Percentiles rank a stretch among this genome's conserved stretches.
Conservation (phyloP, 1,140 invertebrate genomes). For the Drosophila mauritiana region DNA sequence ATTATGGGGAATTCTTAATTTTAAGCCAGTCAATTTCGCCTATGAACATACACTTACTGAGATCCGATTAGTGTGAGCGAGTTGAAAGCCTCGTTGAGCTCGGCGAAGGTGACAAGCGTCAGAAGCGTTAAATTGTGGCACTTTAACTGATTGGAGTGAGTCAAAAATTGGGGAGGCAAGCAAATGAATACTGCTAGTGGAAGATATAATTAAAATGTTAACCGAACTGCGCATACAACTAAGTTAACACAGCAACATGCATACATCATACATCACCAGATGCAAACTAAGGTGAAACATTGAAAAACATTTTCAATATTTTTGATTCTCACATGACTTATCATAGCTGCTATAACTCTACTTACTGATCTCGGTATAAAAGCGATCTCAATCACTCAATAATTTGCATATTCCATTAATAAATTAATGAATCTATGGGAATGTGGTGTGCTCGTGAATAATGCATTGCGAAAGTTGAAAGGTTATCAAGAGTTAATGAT, state of each 20-base stretch:
- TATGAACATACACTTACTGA: conserved; percentile 27
- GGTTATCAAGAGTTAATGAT: neutral
- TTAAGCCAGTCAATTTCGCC: conserved; percentile 50
- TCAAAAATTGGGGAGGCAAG: conserved; percentile 9
- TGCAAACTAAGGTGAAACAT: neutral
- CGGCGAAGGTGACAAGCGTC: conserved; percentile 61
- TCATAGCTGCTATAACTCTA: conserved; percentile 3
- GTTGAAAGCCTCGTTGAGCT: conserved; percentile 50
- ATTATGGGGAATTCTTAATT: conserved; percentile 25
- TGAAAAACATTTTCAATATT: neutral
- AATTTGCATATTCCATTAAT: conserved; percentile 49
- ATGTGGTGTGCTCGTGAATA: neutral
- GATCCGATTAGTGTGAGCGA: conserved; percentile 44
- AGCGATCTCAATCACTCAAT: conserved; percentile 16
- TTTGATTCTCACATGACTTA: neutral
- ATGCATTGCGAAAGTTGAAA: conserved; percentile 4
- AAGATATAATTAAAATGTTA: conserved; percentile 10
- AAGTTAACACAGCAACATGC: neutral
- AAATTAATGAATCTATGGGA: conserved; percentile 19
- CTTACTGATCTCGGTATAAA: conserved; percentile 14
- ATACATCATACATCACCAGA: no score
- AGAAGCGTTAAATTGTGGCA: conserved; percentile 70
- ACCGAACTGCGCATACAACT: neutral
- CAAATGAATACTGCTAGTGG: neutral
- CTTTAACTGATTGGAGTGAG: conserved; percentile 43